Percentiles rank a stretch among this genome's conserved stretches.
phyloP scores from a whole-genome alignment of 2,113 vertebrate genomes.

The Aldabrachelys gigantea region DNA sequence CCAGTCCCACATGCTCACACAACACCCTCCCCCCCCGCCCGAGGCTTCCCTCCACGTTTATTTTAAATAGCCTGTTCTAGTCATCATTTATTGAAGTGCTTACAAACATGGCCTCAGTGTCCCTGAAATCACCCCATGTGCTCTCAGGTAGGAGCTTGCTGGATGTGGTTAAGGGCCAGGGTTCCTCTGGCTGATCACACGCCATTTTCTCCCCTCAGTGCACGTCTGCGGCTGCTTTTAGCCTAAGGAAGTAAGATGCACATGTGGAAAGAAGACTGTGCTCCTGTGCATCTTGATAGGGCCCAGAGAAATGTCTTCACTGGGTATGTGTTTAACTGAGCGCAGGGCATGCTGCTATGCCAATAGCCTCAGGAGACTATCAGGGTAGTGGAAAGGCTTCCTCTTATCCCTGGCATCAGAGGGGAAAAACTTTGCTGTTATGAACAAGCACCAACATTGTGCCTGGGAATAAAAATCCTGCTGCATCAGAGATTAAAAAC shows the following conservation, averaged over 20 bases:
- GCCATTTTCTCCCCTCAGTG: too few species aligned
- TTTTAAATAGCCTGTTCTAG: slow-evolving; percentile 24
- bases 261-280: slow-evolving; percentile 3
- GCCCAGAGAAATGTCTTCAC: too few species aligned
- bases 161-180: not conserved
- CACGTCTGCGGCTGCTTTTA: not conserved
- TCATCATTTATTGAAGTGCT: slow-evolving; percentile 45
- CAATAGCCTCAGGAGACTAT: not conserved
- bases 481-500: not conserved
- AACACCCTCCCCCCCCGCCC: fast-evolving
- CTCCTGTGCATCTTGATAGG: not conserved
- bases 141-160: not conserved
- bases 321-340: not conserved
- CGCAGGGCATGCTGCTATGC: not conserved
- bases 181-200: not conserved
- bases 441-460: not conserved
- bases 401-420: not conserved
- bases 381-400: not conserved
- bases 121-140: not conserved
- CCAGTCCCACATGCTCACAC: not conserved
- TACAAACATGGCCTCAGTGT: not conserved
- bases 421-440: not conserved
- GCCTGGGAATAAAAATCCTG: not conserved
- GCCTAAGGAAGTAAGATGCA: not conserved
- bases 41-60: slow-evolving; percentile 23